phyloP scores from a whole-genome alignment of 2,797 vertebrate genomes.

The Zenarchopterus dispar region DNA sequence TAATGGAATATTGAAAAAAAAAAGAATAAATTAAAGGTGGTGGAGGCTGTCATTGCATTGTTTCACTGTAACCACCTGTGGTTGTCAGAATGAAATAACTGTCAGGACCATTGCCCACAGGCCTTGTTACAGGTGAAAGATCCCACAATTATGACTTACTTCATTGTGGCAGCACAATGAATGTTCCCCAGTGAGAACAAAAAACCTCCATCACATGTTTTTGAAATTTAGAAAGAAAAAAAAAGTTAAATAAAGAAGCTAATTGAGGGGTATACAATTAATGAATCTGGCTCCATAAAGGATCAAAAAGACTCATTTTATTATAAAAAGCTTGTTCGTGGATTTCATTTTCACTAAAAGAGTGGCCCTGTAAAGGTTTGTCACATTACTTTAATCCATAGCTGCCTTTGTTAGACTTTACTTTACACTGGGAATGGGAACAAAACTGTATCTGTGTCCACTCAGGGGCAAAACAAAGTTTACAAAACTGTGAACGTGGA shows the following conservation, averaged over 20 bases:
- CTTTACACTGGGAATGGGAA: too few relatives aligned
- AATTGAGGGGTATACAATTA: slow-evolving; percentile 22
- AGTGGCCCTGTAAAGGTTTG: slow-evolving; percentile 18
- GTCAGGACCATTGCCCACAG: slow-evolving; percentile 31
- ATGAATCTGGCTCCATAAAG: slow-evolving; percentile 16
- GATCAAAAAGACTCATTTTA: slow-evolving; percentile 11
- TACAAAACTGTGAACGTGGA: too few relatives aligned
- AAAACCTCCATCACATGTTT: slow-evolving; percentile 1
- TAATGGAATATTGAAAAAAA: slow-evolving; percentile 18
- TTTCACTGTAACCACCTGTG: slow-evolving; percentile 43
- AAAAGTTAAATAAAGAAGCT: neutral
- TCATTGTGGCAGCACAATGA: slow-evolving; percentile 41
- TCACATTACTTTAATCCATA: slow-evolving; percentile 27
- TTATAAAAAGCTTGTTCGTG: slow-evolving; percentile 7
- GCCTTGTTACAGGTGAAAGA: neutral
- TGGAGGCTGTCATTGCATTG: slow-evolving; percentile 25
- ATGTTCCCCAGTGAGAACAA: slow-evolving; percentile 36
- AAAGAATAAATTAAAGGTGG: slow-evolving; percentile 45
- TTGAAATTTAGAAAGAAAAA: neutral
- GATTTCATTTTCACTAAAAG: slow-evolving; percentile 5
- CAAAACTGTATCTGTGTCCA: too few relatives aligned
- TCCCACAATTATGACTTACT: slow-evolving; percentile 36
- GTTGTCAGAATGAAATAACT: slow-evolving; percentile 47
- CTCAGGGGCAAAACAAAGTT: too few relatives aligned
- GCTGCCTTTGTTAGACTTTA: slow-evolving; percentile 5